A percentile compares a stretch with the other conserved stretches of the same genome.
Evolutionary conservation across 2,888 invertebrate species (phyloP).

Genomic region (Ceraclea dissimilis): DNA sequence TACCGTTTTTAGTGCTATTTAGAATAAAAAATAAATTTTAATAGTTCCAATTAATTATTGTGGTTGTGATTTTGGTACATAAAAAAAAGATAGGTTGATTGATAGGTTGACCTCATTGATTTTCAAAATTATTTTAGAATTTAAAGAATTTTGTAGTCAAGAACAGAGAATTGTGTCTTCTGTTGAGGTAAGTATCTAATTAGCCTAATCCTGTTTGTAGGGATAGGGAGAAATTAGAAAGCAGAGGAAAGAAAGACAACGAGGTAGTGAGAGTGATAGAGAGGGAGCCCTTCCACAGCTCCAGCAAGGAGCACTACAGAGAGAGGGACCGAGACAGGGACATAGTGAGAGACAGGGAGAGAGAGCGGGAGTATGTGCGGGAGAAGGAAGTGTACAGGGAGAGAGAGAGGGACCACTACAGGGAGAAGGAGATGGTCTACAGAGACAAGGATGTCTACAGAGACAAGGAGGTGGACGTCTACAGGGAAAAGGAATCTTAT

Average conservation of each 20-base stretch:
- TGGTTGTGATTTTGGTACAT: no score
- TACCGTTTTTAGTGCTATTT: no score
- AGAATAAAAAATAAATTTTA: no score
- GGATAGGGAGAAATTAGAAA: conserved; percentile 22
- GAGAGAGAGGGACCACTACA: conserved; percentile 34
- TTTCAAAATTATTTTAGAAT: no score
- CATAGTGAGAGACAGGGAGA: conserved; percentile 33
- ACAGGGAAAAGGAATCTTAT: conserved; percentile 29
- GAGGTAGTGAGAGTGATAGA: conserved; percentile 26
- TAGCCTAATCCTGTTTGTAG: conserved; percentile 9
- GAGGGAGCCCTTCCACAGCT: conserved; percentile 12
- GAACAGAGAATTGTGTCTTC: no score
- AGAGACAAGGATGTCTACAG: conserved; percentile 31
- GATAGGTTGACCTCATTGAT: no score
- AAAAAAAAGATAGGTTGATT: no score
- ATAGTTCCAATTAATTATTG: no score
- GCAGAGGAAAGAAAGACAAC: conserved; percentile 33
- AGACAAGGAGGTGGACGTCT: conserved; percentile 35
- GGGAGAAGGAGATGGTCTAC: conserved; percentile 24
- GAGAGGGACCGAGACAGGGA: conserved; percentile 37
- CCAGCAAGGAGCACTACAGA: conserved; percentile 17
- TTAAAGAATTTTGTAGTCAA: no score
- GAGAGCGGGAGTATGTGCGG: conserved; percentile 35
- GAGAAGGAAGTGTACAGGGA: conserved; percentile 36
- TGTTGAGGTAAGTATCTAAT: no score